Conservation (phyloP, 2,113 vertebrate genomes). For the Xenopus borealis region DNA sequence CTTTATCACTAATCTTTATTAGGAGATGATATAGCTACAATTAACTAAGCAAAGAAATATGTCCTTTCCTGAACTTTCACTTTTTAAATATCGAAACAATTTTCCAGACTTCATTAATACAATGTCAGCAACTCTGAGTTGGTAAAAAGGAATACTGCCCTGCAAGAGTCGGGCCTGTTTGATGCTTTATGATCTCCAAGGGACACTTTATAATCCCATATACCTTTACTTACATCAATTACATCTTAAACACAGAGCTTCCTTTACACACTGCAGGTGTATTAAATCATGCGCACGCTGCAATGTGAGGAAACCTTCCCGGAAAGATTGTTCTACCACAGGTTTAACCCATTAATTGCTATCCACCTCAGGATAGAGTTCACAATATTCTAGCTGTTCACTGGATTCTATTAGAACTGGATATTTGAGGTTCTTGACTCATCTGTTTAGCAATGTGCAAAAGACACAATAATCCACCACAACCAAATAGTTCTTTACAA, state of each 20-base stretch:
- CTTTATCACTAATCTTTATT: no score
- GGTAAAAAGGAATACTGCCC: conserved; percentile 5
- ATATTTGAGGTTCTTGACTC: no score
- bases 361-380: no score
- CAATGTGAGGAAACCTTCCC: conserved; percentile 19
- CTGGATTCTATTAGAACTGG: no score
- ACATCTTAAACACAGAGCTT: conserved; percentile 29
- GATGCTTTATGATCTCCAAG: conserved; percentile 44
- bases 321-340: conserved; percentile 7
- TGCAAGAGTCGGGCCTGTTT: conserved; percentile 15
- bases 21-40: no score
- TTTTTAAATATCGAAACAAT: background rate
- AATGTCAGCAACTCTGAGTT: conserved; percentile 3
- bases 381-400: no score
- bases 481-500: no score
- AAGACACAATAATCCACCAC: no score
- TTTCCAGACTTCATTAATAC: background rate
- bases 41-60: background rate
- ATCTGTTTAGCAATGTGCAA: no score
- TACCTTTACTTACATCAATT: conserved; percentile 48
- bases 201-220: conserved; percentile 47
- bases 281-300: conserved; percentile 33
- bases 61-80: background rate
- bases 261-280: conserved; percentile 25
- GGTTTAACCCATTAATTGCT: conserved; percentile 1